Percentiles rank a stretch among this genome's conserved stretches.
These are phyloP conservation scores for Megastigmus dorsalis DNA, from an alignment of 2,888 invertebrate species.

Conservation along the genomic window DNA sequence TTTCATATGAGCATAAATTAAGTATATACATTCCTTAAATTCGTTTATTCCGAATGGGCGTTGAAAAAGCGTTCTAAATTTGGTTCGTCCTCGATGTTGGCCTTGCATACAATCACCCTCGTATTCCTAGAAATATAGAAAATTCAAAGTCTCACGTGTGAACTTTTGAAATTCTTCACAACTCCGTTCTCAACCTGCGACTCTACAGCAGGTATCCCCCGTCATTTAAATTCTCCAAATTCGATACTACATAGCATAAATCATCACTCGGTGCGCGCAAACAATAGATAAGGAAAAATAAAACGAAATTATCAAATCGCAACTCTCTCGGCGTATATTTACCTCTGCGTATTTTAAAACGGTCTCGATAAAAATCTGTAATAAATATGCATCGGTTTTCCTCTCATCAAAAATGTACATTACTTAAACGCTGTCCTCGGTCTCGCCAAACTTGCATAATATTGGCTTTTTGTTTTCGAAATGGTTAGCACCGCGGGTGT, in stretches of 20 bases:
- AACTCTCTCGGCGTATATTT: not conserved
- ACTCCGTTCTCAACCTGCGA: too few species aligned
- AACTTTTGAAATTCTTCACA: too few species aligned
- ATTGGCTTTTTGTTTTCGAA: not conserved
- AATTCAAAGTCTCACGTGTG: too few species aligned
- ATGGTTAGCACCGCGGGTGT: conserved; percentile 9
- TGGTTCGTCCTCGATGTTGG: too few species aligned
- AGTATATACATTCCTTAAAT: too few species aligned
- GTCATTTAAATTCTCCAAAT: not conserved
- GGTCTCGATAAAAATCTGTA: not conserved
- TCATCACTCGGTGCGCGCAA: not conserved
- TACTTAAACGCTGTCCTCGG: conserved; percentile 8
- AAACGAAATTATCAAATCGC: not conserved
- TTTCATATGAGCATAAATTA: too few species aligned
- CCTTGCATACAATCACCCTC: too few species aligned
- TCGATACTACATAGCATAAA: not conserved
- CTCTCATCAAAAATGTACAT: not conserved
- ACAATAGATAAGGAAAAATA: conserved; percentile 5
- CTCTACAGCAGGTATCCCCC: too few species aligned
- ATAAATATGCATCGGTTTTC: conserved; percentile 15
- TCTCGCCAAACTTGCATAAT: conserved; percentile 20
- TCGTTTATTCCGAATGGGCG: too few species aligned
- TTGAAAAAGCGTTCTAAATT: too few species aligned
- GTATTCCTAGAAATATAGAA: too few species aligned
- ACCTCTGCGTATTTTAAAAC: not conserved